Base-by-base conservation (phyloP, 1,140 invertebrate genomes). In the Microvelia longipes region DNA sequence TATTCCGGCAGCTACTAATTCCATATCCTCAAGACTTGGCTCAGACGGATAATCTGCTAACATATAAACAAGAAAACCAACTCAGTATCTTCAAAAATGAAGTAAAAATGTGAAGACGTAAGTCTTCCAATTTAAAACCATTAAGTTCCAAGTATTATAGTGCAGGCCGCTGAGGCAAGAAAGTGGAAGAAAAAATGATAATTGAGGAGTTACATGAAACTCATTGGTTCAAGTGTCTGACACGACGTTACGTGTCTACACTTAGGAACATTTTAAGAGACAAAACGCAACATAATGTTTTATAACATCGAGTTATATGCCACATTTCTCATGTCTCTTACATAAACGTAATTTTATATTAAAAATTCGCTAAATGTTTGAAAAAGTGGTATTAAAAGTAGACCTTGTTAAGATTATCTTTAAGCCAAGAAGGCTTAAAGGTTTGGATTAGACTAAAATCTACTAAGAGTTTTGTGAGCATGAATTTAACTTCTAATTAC, bases 21-120 rank as follows among this genome's bases (percentile, higher is more conserved):
- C 73, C 73, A 74, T 74, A 50, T 74, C 73, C 62, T 74, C 71
- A 62, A 74, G 68, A 50, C 71, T 74, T 26, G 73, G 73, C n/a
- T 74, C 73, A 15, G 72, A 70, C 2, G 73, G 73, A 28, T 73
- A 74, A 71, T 74, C 73, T 74, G 71, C 1, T 65, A 27, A 65
- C n/a, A 24, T 11, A n/a, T n/a, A n/a, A 65, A 65, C 63, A 27
- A n/a, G 24, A 11, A 13, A 27, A 50, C 35, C 35, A n/a, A 11
- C 19, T 50, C 35, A 50, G 5, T 50, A 50, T 19, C 19, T 50
- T 19, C 35, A 50, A 11, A 50, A 50, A 11, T 11, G 35, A 50
- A 50, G 35, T 11, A 50, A 19, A 19, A 11, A 50, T 50, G 35
- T 5, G 19, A 19, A 5, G 5, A 50, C 35, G 19, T 50, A 19